Evolutionary conservation across 2,797 vertebrate genomes (phyloP), one percentile per base, ranked within the genome.

Genomic region (Chaetodon trifasciatus): DNA sequence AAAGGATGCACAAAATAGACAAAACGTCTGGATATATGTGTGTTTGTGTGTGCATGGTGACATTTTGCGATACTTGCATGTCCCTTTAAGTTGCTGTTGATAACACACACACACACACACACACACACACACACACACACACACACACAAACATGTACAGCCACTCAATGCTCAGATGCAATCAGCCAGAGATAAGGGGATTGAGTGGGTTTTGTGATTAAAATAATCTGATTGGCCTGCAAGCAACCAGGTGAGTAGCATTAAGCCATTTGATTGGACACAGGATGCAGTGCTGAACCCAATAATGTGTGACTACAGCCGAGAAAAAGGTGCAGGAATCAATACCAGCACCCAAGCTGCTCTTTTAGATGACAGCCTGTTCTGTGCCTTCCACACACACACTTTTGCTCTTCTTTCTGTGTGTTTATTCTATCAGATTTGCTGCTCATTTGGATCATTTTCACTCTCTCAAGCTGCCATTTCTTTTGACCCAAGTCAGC

Each of bases 251-350:
- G 85, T 82, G 85, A 88, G 83, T 65, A 42, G 81, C 35, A 87
- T 84, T 79, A 89, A 81, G 77, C 52, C 58, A 52, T 88, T 74
- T 84, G 83, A 92, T 87, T 90, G 87, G 87, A 76, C 78, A 63
- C 8, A 6, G 46, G 49, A 70, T 37, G 75, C 78, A 58, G 68
- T 4, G 16, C 68, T 65, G 62, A 85, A 90, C 83, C 88, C 83
- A 90, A 91, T 92, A 87, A 91, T 78, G 72, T 83, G 73, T 9
- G 37, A 82, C 79, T 71, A 55, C 40, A 69, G 83, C 81, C 46
- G 74, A 79, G 79, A 66, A 78, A 69, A 74, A 80, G 76, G 56
- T 15, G 70, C 56, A 47, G 74, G 70, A 74, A 92, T 89, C 89
- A 65, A 90, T 87, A 86, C 11, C 17, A 35, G 68, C 9, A 12